These are phyloP conservation scores for Drosophila mimica DNA, from an alignment of 2,888 invertebrate genomes.

Conservation along the genomic window DNA sequence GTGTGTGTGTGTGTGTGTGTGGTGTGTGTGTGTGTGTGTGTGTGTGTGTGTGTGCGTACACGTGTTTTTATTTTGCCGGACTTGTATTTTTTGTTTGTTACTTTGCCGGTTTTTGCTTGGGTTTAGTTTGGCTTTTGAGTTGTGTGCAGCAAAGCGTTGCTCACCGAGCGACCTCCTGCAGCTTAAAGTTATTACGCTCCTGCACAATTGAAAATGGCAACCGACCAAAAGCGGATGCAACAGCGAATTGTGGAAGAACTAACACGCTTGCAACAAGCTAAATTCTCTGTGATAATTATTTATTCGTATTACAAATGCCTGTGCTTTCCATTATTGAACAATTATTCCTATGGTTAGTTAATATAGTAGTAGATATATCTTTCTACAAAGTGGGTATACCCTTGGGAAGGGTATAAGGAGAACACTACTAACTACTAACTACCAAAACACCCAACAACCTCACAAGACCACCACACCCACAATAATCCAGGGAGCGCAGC, in stretches of 20 bases:
- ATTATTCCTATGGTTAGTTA: neutral
- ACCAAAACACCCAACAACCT: neutral
- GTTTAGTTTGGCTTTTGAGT: conserved; percentile 56
- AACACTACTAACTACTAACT: neutral
- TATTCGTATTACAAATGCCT: neutral
- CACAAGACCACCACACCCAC: neutral
- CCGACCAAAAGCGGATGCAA: neutral
- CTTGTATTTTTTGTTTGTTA: conserved; percentile 15
- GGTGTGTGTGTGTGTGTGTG: neutral
- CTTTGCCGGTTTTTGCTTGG: conserved; percentile 53
- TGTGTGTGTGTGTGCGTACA: conserved; percentile 19
- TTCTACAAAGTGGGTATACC: neutral
- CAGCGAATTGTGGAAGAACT: neutral
- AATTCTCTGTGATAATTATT: neutral
- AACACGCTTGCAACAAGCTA: neutral
- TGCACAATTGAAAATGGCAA: conserved; percentile 50
- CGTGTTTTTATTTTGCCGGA: conserved; percentile 36
- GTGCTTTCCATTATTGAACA: too few relatives aligned
- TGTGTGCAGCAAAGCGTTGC: conserved; percentile 39
- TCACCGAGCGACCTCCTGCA: neutral
- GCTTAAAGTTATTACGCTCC: conserved; percentile 60
- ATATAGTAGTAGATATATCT: neutral
- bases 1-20: neutral
- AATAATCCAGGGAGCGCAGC: conserved; percentile 38
- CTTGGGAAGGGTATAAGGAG: neutral